Percentiles rank a stretch among this genome's conserved stretches.
These are phyloP conservation scores for Drosophila sechellia DNA, from an alignment of 1,140 invertebrate species.

Conservation along the genomic window DNA sequence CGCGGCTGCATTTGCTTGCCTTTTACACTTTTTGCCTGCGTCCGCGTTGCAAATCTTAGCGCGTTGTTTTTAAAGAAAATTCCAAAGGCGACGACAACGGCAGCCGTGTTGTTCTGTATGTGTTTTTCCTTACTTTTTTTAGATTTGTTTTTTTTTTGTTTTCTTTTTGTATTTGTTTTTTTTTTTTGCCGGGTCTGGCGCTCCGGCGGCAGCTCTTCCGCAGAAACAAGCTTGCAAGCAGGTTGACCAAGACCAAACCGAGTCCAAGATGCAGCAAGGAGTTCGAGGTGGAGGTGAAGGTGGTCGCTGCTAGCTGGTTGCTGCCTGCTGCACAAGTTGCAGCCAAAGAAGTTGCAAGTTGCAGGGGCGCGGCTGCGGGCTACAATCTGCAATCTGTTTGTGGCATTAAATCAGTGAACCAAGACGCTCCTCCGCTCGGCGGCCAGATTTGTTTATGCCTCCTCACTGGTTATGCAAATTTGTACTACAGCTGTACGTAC, in stretches of 20 bases:
- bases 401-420: constrained; percentile 82
- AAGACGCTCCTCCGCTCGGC: constrained; percentile 67
- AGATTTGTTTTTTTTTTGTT: constrained; percentile 3
- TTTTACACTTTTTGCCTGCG: constrained; percentile 43
- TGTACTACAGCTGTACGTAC: constrained; percentile 73
- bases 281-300: constrained; percentile 40
- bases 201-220: constrained; percentile 63
- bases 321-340: constrained; percentile 8
- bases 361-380: constrained; percentile 48
- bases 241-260: constrained; percentile 36
- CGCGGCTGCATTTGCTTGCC: constrained; percentile 48
- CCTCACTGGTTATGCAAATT: constrained; percentile 66
- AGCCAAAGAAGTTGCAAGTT: constrained; percentile 10
- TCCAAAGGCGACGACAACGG: constrained; percentile 46
- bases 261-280: constrained; percentile 25
- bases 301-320: constrained; percentile 11
- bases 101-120: constrained; percentile 37
- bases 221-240: constrained; percentile 76
- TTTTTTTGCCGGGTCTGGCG: constrained; percentile 50
- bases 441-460: constrained; percentile 75
- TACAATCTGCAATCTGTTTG: constrained; percentile 82
- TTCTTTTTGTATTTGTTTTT: constrained; percentile 3
- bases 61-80: constrained; percentile 58
- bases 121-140: constrained; percentile 3
- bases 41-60: constrained; percentile 42